Evolutionary conservation across 2,113 vertebrate genomes (phyloP).

Genomic region (Tautogolabrus adspersus): DNA sequence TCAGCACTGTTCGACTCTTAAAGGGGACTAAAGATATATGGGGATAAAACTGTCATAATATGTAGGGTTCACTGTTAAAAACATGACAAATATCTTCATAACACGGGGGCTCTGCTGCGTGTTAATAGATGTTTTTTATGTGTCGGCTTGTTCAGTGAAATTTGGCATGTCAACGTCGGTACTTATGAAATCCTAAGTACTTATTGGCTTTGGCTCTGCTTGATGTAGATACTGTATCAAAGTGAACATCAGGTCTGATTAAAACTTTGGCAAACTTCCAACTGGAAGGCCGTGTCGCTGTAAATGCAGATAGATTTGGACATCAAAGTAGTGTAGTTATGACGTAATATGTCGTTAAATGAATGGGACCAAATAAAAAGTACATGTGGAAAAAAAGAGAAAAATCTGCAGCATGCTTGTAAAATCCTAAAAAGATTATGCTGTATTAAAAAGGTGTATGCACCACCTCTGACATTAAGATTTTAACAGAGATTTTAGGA

Average conservation of each 20-base stretch:
- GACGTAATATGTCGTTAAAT: not conserved
- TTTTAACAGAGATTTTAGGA: not conserved
- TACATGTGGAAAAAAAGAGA: too few species aligned
- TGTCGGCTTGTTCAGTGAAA: not conserved
- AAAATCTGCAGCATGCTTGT: not conserved
- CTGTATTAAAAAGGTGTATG: not conserved
- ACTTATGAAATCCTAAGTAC: not conserved
- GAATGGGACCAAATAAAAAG: not conserved
- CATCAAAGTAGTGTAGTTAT: not conserved
- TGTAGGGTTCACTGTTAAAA: too few species aligned
- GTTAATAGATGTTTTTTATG: too few species aligned
- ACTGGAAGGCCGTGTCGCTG: not conserved
- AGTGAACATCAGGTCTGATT: not conserved
- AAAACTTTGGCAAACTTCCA: not conserved
- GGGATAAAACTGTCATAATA: too few species aligned
- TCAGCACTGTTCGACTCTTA: too few species aligned
- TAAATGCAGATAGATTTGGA: not conserved
- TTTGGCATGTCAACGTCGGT: constrained; percentile 11
- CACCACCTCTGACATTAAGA: too few species aligned
- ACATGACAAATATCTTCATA: too few species aligned
- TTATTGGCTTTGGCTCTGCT: not conserved
- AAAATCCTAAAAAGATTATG: too few species aligned
- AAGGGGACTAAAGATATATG: too few species aligned
- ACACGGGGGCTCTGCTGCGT: too few species aligned
- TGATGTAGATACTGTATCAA: not conserved